Conservation (phyloP, 2,888 invertebrate genomes). For the Hypselothyrea guttata region DNA sequence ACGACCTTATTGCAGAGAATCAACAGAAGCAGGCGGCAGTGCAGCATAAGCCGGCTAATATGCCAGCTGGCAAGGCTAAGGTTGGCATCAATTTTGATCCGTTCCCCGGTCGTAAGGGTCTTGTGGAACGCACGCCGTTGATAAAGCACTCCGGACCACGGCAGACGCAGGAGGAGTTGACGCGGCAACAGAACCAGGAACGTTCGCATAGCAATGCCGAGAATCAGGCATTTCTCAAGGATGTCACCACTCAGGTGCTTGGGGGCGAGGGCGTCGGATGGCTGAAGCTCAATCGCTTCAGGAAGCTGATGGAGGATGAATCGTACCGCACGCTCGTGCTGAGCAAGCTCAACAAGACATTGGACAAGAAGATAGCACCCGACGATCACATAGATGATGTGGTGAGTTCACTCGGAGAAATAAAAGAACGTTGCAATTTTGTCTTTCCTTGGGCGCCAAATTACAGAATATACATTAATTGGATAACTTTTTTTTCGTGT, state of each 20-base stretch:
- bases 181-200: conserved; percentile 87
- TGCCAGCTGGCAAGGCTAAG: conserved; percentile 59
- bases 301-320: conserved; percentile 99
- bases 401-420: conserved; percentile 86
- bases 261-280: conserved; percentile 89
- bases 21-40: conserved; percentile 70
- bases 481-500: neutral
- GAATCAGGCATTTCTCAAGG: conserved; percentile 96
- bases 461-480: neutral
- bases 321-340: conserved; percentile 98
- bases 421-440: too few relatives aligned
- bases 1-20: conserved; percentile 49
- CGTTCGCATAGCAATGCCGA: conserved; percentile 91
- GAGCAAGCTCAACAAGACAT: conserved; percentile 95
- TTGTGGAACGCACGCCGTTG: conserved; percentile 94
- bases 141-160: conserved; percentile 91
- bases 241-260: conserved; percentile 85
- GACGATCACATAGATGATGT: conserved; percentile 99
- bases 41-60: conserved; percentile 51
- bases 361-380: conserved; percentile 95
- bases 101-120: conserved; percentile 90
- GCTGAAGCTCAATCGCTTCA: conserved; percentile 95
- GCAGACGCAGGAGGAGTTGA: conserved; percentile 86
- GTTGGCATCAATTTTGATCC: conserved; percentile 87
- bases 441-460: neutral